Evolutionary conservation across 2,888 invertebrate genomes (phyloP), one percentile per base, ranked within the genome.

Genomic region (Minunthozetes semirufus): DNA sequence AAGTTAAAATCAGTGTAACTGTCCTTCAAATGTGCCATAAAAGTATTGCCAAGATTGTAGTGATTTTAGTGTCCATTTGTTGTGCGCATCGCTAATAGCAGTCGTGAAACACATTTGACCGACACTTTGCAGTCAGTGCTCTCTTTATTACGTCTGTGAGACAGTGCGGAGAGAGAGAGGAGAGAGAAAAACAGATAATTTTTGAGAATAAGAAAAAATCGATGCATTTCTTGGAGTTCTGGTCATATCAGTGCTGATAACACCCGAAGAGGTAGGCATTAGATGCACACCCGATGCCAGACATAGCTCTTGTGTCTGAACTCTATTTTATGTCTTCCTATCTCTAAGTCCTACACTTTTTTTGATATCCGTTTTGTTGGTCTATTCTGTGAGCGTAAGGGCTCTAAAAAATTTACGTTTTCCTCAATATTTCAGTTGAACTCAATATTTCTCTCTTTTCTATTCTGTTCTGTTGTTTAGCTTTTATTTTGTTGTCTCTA

Each of bases 361-460:
- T 53, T 53, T 53, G 15, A 53, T 61, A 29, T 61, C 29, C 61
- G 13, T 61, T 61, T 29, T 8, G 2, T 61, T 8, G 6, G n/a
- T 61, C 27, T 61, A 27, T 61, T 61, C n/a, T 61, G 61, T 61
- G 61, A 29, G 61, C 3, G 33, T 33, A 33, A 33, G 33, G 33
- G 33, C 61, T 25, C 6, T 61, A 61, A 61, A 61, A 61, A 61
- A 61, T 61, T 61, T 61, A 61, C 61, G 61, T 61, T 61, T 61
- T 29, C 61, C 61, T 27, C 29, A 61, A 61, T 61, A 61, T 61
- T 61, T 61, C 27, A 61, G 15, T 27, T 8, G 29, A 29, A 19
- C 46, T 8, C 46, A 8, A 48, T 48, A 8, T 48, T 48, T 48
- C 46, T 48, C 46, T 15, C 46, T 48, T 48, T 48, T 11, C 42